Percentiles rank a stretch among this genome's conserved stretches.
Evolutionary conservation across 2,888 invertebrate genomes (phyloP).

Genomic region (Ptychoptera contaminata): DNA sequence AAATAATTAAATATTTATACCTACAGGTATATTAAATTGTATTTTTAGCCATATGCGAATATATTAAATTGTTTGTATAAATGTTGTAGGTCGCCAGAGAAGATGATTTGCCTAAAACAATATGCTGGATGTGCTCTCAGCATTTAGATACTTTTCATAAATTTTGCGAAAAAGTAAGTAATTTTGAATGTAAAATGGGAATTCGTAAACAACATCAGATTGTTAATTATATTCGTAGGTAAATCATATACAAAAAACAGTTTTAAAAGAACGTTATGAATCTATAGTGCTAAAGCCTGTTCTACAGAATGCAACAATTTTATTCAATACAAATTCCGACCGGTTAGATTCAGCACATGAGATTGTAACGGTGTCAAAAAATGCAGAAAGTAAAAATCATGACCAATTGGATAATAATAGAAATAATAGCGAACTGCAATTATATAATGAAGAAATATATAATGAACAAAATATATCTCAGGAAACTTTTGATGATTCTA

Average conservation of each 20-base stretch:
- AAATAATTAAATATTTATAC: conserved; percentile 9
- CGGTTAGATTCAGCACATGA: too few relatives aligned
- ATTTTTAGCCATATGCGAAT: not conserved
- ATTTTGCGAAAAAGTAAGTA: conserved; percentile 7
- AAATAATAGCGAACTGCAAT: not conserved
- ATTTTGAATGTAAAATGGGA: not conserved
- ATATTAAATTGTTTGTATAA: not conserved
- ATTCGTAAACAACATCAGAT: not conserved
- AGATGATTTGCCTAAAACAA: conserved; percentile 6
- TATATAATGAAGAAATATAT: not conserved
- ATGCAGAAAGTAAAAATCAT: too few relatives aligned
- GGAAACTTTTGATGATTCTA: not conserved
- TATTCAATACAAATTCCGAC: not conserved
- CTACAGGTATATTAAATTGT: conserved; percentile 3
- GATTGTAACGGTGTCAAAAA: too few relatives aligned
- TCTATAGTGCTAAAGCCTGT: not conserved
- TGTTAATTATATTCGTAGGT: conserved; percentile 1
- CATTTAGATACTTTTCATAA: conserved; percentile 8
- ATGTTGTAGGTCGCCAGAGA: not conserved
- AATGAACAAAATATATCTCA: not conserved
- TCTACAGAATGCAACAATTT: not conserved
- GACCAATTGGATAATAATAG: not conserved
- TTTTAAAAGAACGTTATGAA: conserved; percentile 4
- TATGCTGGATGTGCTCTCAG: conserved; percentile 8
- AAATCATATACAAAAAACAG: conserved; percentile 6